Percentiles rank a stretch among this genome's conserved stretches.
These are phyloP conservation scores for Leptinotarsa rubiginosa DNA, from an alignment of 2,888 invertebrate species.

Conservation along the genomic window DNA sequence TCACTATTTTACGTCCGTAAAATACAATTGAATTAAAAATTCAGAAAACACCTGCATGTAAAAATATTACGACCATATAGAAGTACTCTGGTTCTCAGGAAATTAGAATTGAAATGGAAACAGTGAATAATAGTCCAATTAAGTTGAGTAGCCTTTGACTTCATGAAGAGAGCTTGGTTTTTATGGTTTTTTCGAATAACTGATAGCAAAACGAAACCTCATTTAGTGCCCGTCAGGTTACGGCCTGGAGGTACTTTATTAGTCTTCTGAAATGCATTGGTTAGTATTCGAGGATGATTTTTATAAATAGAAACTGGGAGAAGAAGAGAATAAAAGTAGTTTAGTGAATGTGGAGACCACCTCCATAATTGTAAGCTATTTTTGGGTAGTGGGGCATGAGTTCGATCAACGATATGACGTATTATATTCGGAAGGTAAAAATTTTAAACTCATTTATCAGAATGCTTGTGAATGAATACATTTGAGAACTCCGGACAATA, in stretches of 20 bases:
- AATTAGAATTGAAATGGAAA: slow-evolving; percentile 13
- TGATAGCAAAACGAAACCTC: slow-evolving; percentile 10
- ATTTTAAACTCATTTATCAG: too few relatives aligned
- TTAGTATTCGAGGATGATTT: too few relatives aligned
- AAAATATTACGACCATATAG: neutral
- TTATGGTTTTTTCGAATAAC: neutral
- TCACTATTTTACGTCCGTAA: neutral
- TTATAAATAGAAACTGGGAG: too few relatives aligned
- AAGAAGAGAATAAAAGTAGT: too few relatives aligned
- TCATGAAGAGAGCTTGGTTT: slow-evolving; percentile 4
- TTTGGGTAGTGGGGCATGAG: too few relatives aligned
- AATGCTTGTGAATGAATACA: too few relatives aligned
- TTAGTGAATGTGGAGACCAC: too few relatives aligned
- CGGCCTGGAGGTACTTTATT: neutral
- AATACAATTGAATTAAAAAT: neutral
- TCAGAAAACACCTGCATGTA: neutral
- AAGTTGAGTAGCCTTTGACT: neutral
- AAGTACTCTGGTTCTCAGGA: neutral
- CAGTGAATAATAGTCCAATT: slow-evolving; percentile 5
- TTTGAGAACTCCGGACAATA: too few relatives aligned
- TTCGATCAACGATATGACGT: too few relatives aligned
- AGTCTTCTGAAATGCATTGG: too few relatives aligned
- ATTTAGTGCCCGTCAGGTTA: neutral
- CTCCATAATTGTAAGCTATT: too few relatives aligned
- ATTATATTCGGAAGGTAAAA: too few relatives aligned